Evolutionary conservation across 2,888 invertebrate genomes (phyloP), one percentile per base, ranked within the genome.

Genomic region (Cartodere bifasciata): DNA sequence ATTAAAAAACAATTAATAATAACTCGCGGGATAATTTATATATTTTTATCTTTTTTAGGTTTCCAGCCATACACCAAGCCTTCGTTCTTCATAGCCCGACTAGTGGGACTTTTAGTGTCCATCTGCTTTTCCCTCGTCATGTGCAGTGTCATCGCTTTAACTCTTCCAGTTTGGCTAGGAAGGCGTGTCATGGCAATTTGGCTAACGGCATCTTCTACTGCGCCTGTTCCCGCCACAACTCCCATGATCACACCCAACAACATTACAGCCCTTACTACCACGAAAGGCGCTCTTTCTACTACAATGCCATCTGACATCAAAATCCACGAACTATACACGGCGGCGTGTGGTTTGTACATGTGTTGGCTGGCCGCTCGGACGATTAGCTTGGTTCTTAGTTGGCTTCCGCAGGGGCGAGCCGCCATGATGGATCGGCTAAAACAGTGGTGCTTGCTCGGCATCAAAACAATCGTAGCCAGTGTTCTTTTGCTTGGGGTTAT

Each of bases 291-390:
- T 23, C 29, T 29, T 25, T 21, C 24, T 13, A 9, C 17, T 16
- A 42, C 48, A 9, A 35, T 32, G 14, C 20, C 38, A 13, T 42
- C 48, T 5, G 50, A 50, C 41, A 55, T 43, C 30, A 64, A 46
- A 50, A 85, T 94, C 0, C 95, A 97, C 57, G 97, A 97, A 60
- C 62, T 97, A 3, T 97, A 98, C 56, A 95, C 95, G 1, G 87
- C 91, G 0, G 91, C 94, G 1, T 85, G 85, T 53, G 81, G 97
- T 4, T 79, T 91, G 41, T 98, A 97, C 62, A 71, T 91, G 10
- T 92, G 92, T 60, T 95, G 95, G 94, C 70, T 94, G 37, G 63
- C 75, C n/a, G 80, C 87, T 0, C 75, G 92, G 17, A 83, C 84
- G 10, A 67, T 82, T 12, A 78, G 84, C 5, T 67, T 94, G 23